A percentile compares a stretch with the other conserved stretches of the same genome.
Conservation (phyloP, 2,113 vertebrate species). For the Varanus komodoensis region DNA sequence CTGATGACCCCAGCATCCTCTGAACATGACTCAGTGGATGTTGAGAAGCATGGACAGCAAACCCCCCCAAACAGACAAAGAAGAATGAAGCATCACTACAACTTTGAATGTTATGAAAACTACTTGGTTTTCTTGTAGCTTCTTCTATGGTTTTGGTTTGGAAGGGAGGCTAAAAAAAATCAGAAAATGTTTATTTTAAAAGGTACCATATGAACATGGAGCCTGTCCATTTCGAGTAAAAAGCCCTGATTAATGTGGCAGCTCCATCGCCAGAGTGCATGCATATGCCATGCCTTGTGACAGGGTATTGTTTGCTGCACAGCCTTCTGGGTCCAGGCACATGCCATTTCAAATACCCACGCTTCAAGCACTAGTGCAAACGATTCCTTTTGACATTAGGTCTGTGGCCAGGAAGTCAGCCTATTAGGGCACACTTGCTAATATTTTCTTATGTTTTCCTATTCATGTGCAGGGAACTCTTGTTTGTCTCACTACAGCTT, state of each 20-base stretch:
- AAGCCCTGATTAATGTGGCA: constrained; percentile 52
- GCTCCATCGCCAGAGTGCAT: constrained; percentile 53
- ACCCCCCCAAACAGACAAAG: not conserved
- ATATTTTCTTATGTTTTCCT: constrained; percentile 8
- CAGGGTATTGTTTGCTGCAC: constrained; percentile 45
- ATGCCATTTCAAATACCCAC: constrained; percentile 59
- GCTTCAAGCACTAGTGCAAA: constrained; percentile 18
- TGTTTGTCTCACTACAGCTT: not conserved
- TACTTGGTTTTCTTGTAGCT: constrained; percentile 2
- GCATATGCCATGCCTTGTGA: constrained; percentile 62
- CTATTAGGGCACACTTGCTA: constrained; percentile 41
- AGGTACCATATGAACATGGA: constrained; percentile 50
- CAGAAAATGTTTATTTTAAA: constrained; percentile 60
- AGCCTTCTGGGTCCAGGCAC: constrained; percentile 65
- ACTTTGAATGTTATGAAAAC: not conserved
- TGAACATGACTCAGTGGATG: too few species aligned
- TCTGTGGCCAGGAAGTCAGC: constrained; percentile 15
- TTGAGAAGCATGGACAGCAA: too few species aligned
- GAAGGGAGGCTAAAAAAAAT: constrained; percentile 45
- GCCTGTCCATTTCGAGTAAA: constrained; percentile 59
- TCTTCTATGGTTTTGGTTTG: not conserved
- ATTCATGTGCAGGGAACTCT: constrained; percentile 25
- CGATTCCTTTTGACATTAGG: constrained; percentile 57
- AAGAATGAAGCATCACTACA: not conserved
- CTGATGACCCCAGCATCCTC: too few species aligned